Evolutionary conservation across 2,113 vertebrate species (phyloP).

Genomic region (Polypterus bichir): DNA sequence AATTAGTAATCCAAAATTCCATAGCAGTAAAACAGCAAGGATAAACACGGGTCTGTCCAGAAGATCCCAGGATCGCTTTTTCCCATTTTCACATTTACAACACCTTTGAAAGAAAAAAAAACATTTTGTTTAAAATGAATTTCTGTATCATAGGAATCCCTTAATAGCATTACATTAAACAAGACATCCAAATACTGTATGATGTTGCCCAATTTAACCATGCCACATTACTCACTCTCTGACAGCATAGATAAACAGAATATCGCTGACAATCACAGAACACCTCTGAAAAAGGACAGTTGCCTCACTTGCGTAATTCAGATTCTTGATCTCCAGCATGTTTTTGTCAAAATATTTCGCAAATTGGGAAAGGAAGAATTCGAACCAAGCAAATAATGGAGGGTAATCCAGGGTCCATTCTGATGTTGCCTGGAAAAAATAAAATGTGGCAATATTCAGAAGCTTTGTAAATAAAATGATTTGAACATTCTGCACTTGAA

Average conservation of each 20-base stretch:
- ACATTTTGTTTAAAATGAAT: too few species aligned
- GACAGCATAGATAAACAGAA: constrained; percentile 66
- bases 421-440: constrained; percentile 61
- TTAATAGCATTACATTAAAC: constrained; percentile 15
- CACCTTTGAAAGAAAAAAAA: constrained; percentile 48
- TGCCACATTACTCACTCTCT: constrained; percentile 65
- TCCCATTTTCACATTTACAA: constrained; percentile 59
- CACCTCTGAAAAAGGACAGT: constrained; percentile 79
- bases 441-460: not conserved
- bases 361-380: constrained; percentile 61
- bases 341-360: constrained; percentile 67
- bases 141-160: constrained; percentile 4
- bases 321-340: constrained; percentile 72
- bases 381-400: constrained; percentile 90
- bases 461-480: not conserved
- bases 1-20: constrained; percentile 86
- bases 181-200: too few species aligned
- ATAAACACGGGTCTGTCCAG: constrained; percentile 64
- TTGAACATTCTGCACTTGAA: not conserved
- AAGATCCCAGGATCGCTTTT: constrained; percentile 52
- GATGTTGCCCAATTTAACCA: too few species aligned
- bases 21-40: constrained; percentile 71
- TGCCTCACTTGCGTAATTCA: constrained; percentile 59
- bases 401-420: constrained; percentile 96
- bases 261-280: constrained; percentile 72